These are phyloP conservation scores for Fragum fragum DNA, from an alignment of 2,888 invertebrate genomes.

Conservation along the genomic window DNA sequence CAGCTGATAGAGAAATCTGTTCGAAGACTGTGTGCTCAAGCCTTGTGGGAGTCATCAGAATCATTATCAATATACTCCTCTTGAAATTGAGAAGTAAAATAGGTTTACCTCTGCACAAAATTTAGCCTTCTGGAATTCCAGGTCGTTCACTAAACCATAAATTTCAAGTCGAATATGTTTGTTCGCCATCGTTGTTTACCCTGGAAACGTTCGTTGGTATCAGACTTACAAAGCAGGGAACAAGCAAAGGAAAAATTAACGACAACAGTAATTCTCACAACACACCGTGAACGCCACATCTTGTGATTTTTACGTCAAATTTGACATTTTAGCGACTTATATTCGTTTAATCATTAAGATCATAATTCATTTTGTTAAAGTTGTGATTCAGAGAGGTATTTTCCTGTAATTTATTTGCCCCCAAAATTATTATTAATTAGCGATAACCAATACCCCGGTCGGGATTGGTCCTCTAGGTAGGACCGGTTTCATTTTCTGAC, in stretches of 20 bases:
- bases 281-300: constrained; percentile 20
- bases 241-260: neutral
- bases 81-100: too few species aligned
- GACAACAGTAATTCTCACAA: neutral
- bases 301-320: constrained; percentile 24
- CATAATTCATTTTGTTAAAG: neutral
- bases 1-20: too few species aligned
- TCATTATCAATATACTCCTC: too few species aligned
- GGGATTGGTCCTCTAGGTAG: neutral
- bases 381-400: neutral
- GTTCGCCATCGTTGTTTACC: constrained; percentile 80
- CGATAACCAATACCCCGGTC: neutral
- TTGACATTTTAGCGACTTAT: neutral
- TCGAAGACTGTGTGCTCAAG: too few species aligned
- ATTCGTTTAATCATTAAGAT: neutral
- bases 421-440: neutral
- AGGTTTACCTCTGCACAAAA: constrained; percentile 86
- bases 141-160: constrained; percentile 83
- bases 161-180: constrained; percentile 71
- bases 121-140: constrained; percentile 83
- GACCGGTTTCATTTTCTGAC: neutral
- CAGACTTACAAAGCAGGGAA: constrained; percentile 6
- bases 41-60: too few species aligned
- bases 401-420: neutral
- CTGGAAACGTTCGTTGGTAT: constrained; percentile 68